Conservation (phyloP, 2,888 invertebrate genomes). For the Caenorhabditis japonica region DNA sequence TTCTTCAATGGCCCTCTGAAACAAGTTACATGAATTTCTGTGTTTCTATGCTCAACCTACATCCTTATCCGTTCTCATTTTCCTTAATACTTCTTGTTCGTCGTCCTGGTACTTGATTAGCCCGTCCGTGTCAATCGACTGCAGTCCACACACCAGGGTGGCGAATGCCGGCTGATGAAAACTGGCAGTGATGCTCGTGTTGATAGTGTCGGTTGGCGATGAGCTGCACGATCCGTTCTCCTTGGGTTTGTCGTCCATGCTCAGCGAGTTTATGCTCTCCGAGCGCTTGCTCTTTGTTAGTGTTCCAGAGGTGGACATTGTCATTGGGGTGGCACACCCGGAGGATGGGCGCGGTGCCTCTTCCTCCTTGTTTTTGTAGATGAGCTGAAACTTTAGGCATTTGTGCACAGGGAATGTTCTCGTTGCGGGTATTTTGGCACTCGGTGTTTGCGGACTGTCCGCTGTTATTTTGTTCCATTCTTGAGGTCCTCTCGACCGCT, state of each 20-base stretch:
- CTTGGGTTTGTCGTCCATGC: conserved; percentile 8
- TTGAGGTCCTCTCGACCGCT: too few relatives aligned
- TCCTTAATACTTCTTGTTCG: conserved; percentile 43
- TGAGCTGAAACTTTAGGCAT: conserved; percentile 11
- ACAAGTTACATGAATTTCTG: too few relatives aligned
- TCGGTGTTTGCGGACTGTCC: too few relatives aligned
- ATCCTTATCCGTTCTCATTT: conserved; percentile 18
- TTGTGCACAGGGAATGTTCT: background rate
- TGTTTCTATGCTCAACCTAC: conserved; percentile 6
- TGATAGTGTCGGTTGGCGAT: background rate
- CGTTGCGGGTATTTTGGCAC: background rate
- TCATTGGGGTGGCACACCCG: conserved; percentile 27
- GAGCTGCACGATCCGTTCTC: background rate
- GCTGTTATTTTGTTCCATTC: too few relatives aligned
- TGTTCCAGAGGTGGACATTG: background rate
- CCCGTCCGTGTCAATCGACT: conserved; percentile 57
- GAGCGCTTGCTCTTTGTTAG: conserved; percentile 56
- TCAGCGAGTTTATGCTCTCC: conserved; percentile 58
- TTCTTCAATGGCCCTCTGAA: conserved; percentile 16
- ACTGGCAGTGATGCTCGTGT: background rate
- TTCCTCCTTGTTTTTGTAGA: conserved; percentile 6
- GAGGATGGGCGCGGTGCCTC: conserved; percentile 28
- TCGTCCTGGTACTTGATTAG: conserved; percentile 53
- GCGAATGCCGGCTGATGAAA: conserved; percentile 14
- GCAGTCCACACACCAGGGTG: background rate